Base-by-base conservation (phyloP, 1,140 invertebrate species). In the Asobara japonica region DNA sequence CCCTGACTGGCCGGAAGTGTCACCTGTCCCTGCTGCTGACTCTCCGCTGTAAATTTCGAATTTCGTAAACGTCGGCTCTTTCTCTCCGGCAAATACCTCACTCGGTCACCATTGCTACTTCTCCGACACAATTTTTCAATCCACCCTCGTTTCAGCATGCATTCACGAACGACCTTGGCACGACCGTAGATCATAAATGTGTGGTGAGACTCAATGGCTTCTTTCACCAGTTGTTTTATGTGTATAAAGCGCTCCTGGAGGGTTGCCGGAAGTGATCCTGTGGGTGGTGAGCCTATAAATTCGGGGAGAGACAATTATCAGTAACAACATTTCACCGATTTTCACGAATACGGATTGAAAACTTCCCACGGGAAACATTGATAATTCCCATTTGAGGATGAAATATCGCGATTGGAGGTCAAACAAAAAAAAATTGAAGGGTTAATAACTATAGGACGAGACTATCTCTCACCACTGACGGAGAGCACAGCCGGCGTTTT, bases 171-270 rank as follows among this genome's bases (percentile, higher is more conserved):
- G 16, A 88, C 78, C 11, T 79, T 72, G 20, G 85, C 78, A 61
- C 81, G 82, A 10, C 86, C 86, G 56, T 86, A 85, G 68, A 88
- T 84, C 86, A 87, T 86, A 31, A 88, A 88, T 29, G 82, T 87
- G 18, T 79, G 82, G 70, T 80, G 80, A 3, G 76, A 74, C 10
- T 76, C 70, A 65, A 87, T 83, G 29, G 86, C 83, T 38, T 81
- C 79, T 13, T 82, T 78, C 0, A 88, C 85, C 38, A 80, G 80
- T 36, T 85, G 77, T 51, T 83, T 85, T 45, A 86, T 82, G 7
- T 72, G 65, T 5, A 78, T 65, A 48, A 87, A 86, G 27, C 80
- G 77, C 45, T 86, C 81, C 64, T 82, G 80, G 45, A 82, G 77
- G 5, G 81, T 82, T 7, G 76, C 72, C 25, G 80, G 76, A 41